A percentile compares a stretch with the other conserved stretches of the same genome.
Evolutionary conservation across 2,888 invertebrate genomes (phyloP).

Genomic region (Matsumyia berberina): DNA sequence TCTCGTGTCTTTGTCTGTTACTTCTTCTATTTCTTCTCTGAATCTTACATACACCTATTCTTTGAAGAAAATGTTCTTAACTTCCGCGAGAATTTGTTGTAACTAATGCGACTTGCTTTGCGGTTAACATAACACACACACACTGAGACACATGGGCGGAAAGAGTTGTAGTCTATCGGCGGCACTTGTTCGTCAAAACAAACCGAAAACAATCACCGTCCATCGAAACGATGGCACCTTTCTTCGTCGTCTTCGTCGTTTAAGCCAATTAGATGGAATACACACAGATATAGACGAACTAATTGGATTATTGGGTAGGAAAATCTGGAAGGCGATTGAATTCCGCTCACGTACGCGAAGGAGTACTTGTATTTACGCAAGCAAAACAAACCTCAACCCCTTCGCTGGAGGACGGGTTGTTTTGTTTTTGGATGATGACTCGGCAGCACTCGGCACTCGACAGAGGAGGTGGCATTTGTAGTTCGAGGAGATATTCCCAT

Average conservation of each 20-base stretch:
- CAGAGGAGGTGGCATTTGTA: not conserved
- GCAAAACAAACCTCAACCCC: constrained; percentile 37
- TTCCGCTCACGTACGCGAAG: constrained; percentile 41
- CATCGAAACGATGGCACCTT: not conserved
- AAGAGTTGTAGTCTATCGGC: constrained; percentile 5
- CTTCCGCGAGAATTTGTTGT: constrained; percentile 48
- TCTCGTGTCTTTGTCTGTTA: constrained; percentile 12
- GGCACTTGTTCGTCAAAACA: constrained; percentile 40
- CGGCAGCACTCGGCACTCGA: no score
- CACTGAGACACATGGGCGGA: constrained; percentile 22
- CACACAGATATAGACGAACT: constrained; percentile 11
- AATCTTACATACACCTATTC: constrained; percentile 17
- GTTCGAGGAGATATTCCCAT: not conserved
- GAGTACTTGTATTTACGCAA: constrained; percentile 40
- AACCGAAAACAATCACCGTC: constrained; percentile 43
- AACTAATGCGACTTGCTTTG: constrained; percentile 42
- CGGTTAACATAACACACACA: no score
- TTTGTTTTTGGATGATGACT: not conserved
- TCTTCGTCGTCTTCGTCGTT: constrained; percentile 10
- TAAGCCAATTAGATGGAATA: constrained; percentile 64
- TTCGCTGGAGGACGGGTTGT: not conserved
- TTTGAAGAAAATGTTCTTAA: constrained; percentile 40
- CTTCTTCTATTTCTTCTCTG: constrained; percentile 11
- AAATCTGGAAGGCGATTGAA: constrained; percentile 65
- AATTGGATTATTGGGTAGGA: constrained; percentile 67